Percentiles rank a stretch among this genome's conserved stretches.
These are phyloP conservation scores for Halocynthia roretzi DNA, from an alignment of 23 tunicate genomes.

Conservation along the genomic window DNA sequence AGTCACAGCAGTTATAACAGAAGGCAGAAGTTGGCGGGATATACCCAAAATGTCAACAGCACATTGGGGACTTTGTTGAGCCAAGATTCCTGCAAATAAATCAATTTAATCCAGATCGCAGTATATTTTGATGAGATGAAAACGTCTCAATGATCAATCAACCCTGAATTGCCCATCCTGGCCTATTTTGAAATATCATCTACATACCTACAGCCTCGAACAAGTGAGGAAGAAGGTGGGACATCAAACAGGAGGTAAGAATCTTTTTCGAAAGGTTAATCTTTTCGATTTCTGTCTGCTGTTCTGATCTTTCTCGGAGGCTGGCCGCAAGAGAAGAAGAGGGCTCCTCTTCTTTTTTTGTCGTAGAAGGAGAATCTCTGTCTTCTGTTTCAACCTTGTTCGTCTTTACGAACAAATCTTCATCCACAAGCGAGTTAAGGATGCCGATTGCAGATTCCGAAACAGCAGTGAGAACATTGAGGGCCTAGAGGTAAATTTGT, in stretches of 20 bases:
- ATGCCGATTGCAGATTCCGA: slow-evolving; percentile 42
- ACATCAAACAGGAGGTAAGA: slow-evolving; percentile 29
- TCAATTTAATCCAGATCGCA: no score
- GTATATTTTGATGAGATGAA: no score
- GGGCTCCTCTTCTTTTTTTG: no score
- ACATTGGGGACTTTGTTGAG: slow-evolving; percentile 21
- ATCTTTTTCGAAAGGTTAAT: background rate
- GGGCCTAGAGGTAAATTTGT: background rate
- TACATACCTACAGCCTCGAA: slow-evolving; percentile 43
- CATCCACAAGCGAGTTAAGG: slow-evolving; percentile 16
- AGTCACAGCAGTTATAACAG: slow-evolving; percentile 30
- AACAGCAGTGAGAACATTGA: slow-evolving; percentile 54
- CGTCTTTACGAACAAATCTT: background rate
- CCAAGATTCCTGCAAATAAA: slow-evolving; percentile 28
- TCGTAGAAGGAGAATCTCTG: no score
- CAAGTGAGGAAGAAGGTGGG: slow-evolving; percentile 41
- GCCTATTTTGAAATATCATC: no score
- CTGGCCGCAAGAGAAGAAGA: no score
- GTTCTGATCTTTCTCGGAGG: no score
- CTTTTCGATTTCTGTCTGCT: no score
- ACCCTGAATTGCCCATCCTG: no score
- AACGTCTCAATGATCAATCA: no score
- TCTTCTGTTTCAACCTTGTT: no score
- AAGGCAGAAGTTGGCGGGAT: slow-evolving; percentile 44
- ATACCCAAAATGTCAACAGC: slow-evolving; percentile 61